These are phyloP conservation scores for Dorcus parallelipipedus DNA, from an alignment of 2,888 invertebrate genomes.

Conservation along the genomic window DNA sequence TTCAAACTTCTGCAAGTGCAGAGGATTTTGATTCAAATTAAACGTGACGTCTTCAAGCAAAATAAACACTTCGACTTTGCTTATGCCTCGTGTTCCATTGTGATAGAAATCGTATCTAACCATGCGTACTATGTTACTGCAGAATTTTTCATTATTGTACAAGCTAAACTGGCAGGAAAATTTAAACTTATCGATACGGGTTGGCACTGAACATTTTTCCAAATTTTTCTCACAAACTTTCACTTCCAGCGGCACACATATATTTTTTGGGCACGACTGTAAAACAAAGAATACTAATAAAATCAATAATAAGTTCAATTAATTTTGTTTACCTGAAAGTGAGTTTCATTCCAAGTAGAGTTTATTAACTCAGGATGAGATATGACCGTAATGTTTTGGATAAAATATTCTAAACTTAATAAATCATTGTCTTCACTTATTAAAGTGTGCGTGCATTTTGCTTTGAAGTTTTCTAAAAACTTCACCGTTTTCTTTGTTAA, in stretches of 20 bases:
- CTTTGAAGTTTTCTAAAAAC: constrained; percentile 49
- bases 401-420: constrained; percentile 42
- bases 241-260: constrained; percentile 38
- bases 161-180: constrained; percentile 20
- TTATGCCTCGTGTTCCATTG: constrained; percentile 49
- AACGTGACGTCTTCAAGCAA: constrained; percentile 31
- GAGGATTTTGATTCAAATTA: constrained; percentile 5
- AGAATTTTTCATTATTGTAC: constrained; percentile 27
- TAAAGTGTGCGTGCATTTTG: constrained; percentile 44
- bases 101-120: constrained; percentile 45
- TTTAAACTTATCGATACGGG: neutral
- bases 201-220: constrained; percentile 30
- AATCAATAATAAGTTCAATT: constrained; percentile 5
- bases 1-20: constrained; percentile 36
- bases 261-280: constrained; percentile 41
- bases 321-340: constrained; percentile 30
- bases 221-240: constrained; percentile 37
- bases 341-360: constrained; percentile 32
- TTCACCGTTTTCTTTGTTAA: constrained; percentile 42
- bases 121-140: constrained; percentile 39
- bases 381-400: constrained; percentile 36
- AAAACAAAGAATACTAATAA: constrained; percentile 24
- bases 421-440: constrained; percentile 37
- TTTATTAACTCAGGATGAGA: constrained; percentile 29
- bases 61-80: constrained; percentile 39